Evolutionary conservation across 1,140 invertebrate species (phyloP).

Genomic region (Uloborus diversus): DNA sequence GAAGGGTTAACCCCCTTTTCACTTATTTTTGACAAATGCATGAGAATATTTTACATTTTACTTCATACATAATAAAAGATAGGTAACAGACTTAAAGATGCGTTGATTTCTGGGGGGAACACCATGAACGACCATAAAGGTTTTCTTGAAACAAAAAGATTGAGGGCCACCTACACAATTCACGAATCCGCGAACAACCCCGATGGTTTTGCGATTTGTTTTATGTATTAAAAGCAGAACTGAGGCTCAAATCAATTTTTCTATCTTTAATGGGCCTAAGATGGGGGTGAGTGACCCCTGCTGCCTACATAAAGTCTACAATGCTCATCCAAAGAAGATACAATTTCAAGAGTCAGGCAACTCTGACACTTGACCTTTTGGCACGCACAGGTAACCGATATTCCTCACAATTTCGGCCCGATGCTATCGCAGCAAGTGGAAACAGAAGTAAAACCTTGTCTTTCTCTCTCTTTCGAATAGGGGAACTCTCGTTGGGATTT

Average conservation of each 20-base stretch:
- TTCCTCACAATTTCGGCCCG: not conserved
- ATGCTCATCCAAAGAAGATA: not conserved
- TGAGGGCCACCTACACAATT: no score
- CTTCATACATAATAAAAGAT: no score
- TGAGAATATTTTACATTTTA: no score
- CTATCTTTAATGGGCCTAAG: not conserved
- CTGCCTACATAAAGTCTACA: not conserved
- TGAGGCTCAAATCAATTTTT: not conserved
- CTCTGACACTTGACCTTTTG: slow-evolving; percentile 4
- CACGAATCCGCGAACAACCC: no score
- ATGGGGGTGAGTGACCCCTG: not conserved
- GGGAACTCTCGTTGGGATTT: no score
- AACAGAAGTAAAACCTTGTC: slow-evolving; percentile 8
- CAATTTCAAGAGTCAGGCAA: slow-evolving; percentile 4
- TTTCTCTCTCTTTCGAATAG: not conserved
- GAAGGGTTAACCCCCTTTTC: no score
- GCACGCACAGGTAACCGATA: not conserved
- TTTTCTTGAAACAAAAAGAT: no score
- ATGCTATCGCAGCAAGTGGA: slow-evolving; percentile 3
- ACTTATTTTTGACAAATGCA: no score
- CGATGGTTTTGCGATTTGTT: no score
- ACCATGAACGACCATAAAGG: no score
- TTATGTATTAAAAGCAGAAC: not conserved
- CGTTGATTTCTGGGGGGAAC: no score
- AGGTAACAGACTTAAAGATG: no score